Base-by-base conservation (phyloP, 2,113 vertebrate species). In the Pseudopodoces humilis region DNA sequence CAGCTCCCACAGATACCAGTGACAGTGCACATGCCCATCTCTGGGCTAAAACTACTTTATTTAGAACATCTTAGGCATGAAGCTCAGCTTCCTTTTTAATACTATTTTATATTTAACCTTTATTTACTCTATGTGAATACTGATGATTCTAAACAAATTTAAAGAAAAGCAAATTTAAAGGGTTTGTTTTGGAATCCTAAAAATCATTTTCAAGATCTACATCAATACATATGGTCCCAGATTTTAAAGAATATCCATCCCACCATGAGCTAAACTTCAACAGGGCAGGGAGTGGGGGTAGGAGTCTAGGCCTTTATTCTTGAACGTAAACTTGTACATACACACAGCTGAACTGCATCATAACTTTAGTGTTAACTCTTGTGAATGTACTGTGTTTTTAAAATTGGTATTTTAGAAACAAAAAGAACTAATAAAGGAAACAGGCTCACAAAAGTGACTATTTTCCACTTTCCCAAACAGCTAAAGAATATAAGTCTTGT, bases 241-340 rank as follows among this genome's bases (percentile, higher is more conserved):
- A 27, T 55, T 69, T 86, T n/a, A 79, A 8, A 80, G 16, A 60
- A 21, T 19, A 83, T 13, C 21, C 17, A 39, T 24, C 6, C 30
- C 11, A 33, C 6, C 8, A 3, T 2, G 4, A 86, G 21, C 37
- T 55, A 14, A 15, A 70, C 25, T 64, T 58, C 18, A 63, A n/a
- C 8, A 50, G 28, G 15, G 24, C 4, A 16, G 7, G 12, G 17
- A 33, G 14, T 2, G 0, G 1, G 1, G 5, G 1, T 6, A 44
- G 14, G 16, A 75, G 47, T 17, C 9, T 4, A 83, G 12, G 7
- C 6, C 20, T 72, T 88, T 47, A 24, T 19, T 65, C 14, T 24
- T 75, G 7, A 50, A 78, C 78, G 33, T 11, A 41, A 74, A 15
- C 7, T 52, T 86, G 17, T 49, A 58, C 4, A 19, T 37, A 59